Evolutionary conservation across 2,113 vertebrate genomes (phyloP), one percentile per base, ranked within the genome.

Genomic region (Halcyon malimbica): DNA sequence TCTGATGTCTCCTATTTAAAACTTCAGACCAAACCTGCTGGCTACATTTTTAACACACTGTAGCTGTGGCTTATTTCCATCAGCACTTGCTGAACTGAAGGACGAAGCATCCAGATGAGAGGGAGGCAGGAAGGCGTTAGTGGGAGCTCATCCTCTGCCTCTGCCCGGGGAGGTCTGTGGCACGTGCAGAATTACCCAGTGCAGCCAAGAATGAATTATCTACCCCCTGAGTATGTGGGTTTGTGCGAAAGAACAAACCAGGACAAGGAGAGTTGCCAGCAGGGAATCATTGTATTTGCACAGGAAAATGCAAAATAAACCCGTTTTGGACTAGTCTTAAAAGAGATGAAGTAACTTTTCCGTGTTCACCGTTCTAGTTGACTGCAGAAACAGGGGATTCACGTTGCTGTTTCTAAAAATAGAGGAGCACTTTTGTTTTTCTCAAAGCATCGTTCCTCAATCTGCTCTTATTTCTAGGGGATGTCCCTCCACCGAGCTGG

Each of bases 401-500:
- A 5, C 63, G 19, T 71, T 0, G 0, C 18, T 75, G 25, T 79
- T 68, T 84, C 60, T 89, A 64, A 91, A 87, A 93, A 64, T n/a
- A 87, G 57, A 10, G 78, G 33, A 90, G 46, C 92, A 90, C 48
- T 62, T 93, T 83, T 89, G 62, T 78, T 95, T 91, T 96, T 67
- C 73, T 85, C 60, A 60, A 85, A 76, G 33, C 67, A 10, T 68
- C 6, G 0, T 91, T 89, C 70, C 37, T 75, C 57, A 83, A 2
- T 60, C 75, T 71, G 54, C 65, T 79, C 53, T 75, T 93, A 76
- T 79, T 96, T 95, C 94, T 87, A 94, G 74, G 82, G 57, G 48
- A 39, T 2, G 2, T 79, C 48, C 62, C 53, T 83, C 35, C 1
- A 1, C 20, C 65, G 76, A 42, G 18, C 69, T 67, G 25, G 64